A percentile compares a stretch with the other conserved stretches of the same genome.
Conservation (phyloP, 2,113 vertebrate species). For the Seriola dumerili region DNA sequence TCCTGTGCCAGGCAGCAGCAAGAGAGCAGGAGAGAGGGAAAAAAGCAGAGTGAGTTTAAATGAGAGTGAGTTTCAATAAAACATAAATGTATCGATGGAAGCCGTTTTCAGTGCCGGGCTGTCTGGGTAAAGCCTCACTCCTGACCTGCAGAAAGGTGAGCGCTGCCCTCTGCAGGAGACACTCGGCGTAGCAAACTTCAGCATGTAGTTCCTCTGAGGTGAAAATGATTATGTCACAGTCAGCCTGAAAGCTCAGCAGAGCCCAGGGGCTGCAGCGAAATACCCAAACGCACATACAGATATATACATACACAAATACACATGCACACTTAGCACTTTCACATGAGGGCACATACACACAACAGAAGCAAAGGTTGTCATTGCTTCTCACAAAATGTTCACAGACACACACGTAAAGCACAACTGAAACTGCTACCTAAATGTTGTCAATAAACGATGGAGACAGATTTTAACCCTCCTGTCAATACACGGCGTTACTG, state of each 20-base stretch:
- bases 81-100: not conserved
- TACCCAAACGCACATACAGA: not conserved
- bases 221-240: slow-evolving; percentile 48
- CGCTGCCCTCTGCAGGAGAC: slow-evolving; percentile 97
- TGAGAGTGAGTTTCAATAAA: not conserved
- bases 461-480: not conserved
- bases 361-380: not conserved
- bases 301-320: slow-evolving; percentile 6
- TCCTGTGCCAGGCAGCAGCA: slow-evolving; percentile 83
- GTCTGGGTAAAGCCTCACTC: accelerated
- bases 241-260: slow-evolving; percentile 8
- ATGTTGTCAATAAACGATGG: not conserved
- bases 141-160: slow-evolving; percentile 97
- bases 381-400: not conserved
- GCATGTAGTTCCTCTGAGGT: slow-evolving; percentile 95
- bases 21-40: not conserved
- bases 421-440: no score
- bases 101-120: not conserved
- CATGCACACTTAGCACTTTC: not conserved
- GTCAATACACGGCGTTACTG: slow-evolving; percentile 42
- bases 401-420: not conserved
- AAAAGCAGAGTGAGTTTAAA: not conserved
- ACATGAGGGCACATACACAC: not conserved
- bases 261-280: slow-evolving; percentile 1
- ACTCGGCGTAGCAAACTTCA: slow-evolving; percentile 97